Evolutionary conservation across 2,888 invertebrate genomes (phyloP), one percentile per base, ranked within the genome.

Genomic region (Perizoma affinitatum): DNA sequence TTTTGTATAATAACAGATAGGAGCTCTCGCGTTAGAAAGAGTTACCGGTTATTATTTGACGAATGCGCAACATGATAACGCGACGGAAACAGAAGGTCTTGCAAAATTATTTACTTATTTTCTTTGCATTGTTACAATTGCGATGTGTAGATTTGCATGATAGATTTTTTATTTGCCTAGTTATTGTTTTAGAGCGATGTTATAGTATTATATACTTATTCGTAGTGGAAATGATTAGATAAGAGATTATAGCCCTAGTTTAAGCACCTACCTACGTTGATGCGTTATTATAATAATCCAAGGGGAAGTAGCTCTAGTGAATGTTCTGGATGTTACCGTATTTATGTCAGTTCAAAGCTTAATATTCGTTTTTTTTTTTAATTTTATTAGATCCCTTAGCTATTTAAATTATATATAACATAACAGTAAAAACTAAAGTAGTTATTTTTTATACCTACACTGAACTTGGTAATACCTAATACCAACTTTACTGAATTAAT

Each of bases 1-100:
- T 33, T 41, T 2, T 46, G 43, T 48, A 40, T 47, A 10, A 34
- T n/a, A 33, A 34, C 10, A 38, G 7, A 38, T 4, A 22, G 3
- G 22, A 22, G 22, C 22, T 22, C 22, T 22, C 22, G 22, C 3
- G 36, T 36, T 40, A 8, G 22, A 36, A 55, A 43, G 35, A 22
- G 36, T 38, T 47, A 35, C 35, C 41, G 7, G 11, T n/a, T 43
- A 47, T 55, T 59, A 54, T 63, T 48, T 42, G 45, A 44, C 55
- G 58, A 58, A 55, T 22, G 51, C 55, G 63, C 58, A 58, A 63
- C 55, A 59, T 58, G 58, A 55, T 54, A 41, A 45, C 54, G 52
- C 11, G 45, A 49, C 46, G 61, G 58, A 58, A 36, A 58, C 5
- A 22, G 46, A 58, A 69, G 64, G 64, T 67, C 60, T 54, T 67